Conservation (phyloP, 2,797 vertebrate species). For the Thaleichthys pacificus region DNA sequence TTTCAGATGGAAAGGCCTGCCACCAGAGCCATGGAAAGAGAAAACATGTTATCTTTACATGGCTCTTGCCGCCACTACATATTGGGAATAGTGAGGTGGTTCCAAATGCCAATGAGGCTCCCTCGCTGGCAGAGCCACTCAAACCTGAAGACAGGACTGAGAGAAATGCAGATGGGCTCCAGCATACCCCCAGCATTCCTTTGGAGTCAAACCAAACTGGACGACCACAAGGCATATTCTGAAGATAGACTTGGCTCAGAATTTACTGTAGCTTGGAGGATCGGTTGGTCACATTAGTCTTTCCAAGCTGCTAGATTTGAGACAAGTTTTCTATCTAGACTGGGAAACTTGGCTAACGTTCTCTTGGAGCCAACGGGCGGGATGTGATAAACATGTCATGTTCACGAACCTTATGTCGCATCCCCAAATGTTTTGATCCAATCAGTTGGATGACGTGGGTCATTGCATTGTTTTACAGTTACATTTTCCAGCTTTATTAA, state of each 20-base stretch:
- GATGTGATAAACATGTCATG: too few relatives aligned
- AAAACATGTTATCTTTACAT: neutral
- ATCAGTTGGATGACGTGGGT: too few relatives aligned
- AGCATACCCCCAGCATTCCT: constrained; percentile 31
- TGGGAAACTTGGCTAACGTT: too few relatives aligned
- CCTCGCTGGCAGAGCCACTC: neutral
- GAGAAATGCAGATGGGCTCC: neutral
- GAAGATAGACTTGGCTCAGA: neutral
- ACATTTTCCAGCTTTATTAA: too few relatives aligned
- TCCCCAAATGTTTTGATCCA: too few relatives aligned
- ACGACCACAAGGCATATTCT: neutral
- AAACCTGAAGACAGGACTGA: constrained; percentile 12
- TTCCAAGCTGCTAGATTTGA: neutral
- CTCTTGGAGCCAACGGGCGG: too few relatives aligned
- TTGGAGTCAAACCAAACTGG: constrained; percentile 37
- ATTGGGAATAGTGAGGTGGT: neutral
- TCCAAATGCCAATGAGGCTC: neutral
- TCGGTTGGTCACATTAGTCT: constrained; percentile 3
- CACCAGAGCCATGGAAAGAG: neutral
- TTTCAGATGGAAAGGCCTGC: neutral
- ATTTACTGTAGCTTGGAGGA: neutral
- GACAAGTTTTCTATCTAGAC: too few relatives aligned
- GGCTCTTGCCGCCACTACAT: neutral
- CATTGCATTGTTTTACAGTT: too few relatives aligned
- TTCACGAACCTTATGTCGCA: too few relatives aligned